Base-by-base conservation (phyloP, 2,888 invertebrate species). In the Philopedon plagiatum region DNA sequence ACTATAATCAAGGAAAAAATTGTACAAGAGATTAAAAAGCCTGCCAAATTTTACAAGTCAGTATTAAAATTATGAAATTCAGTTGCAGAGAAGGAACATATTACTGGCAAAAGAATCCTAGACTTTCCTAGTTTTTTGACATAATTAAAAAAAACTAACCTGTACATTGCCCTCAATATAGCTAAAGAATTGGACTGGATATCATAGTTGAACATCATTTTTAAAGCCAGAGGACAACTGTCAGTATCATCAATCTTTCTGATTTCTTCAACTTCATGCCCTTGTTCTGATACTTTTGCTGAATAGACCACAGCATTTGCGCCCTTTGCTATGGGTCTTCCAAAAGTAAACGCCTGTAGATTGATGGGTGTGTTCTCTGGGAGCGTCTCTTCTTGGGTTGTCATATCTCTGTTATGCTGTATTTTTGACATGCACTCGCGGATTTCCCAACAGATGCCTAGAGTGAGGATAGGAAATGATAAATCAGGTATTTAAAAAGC, bases 121-220 rank as follows among this genome's bases (percentile, higher is more conserved):
- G n/a, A n/a, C n/a, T n/a, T n/a, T n/a, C n/a, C n/a, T n/a, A n/a
- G n/a, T n/a, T n/a, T n/a, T n/a, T n/a, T n/a, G n/a, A n/a, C n/a
- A n/a, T n/a, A n/a, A n/a, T 29, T 29, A 29, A 29, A 7, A 32
- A 32, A 1, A 32, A 29, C 8, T 15, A 32, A 54, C 51, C 51
- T 89, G 79, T 92, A 91, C 94, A 96, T 95, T 4, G 92, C 92
- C 62, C 89, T 88, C 76, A 94, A 84, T 76, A 96, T 94, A 15
- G 92, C 89, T 77, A 90, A 87, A 0, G 95, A 92, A 83, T 93
- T 94, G 15, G 94, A 94, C 82, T 94, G 93, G 2, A 93, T 92
- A 77, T 94, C 93, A 81, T 95, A 96, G 84, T 96, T 96, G 80
- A 95, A 96, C 93, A 96, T 93, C 91, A 96, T 93, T 86, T 96